Conservation (phyloP, 1,140 invertebrate genomes). For the Cotesia vestalis region DNA sequence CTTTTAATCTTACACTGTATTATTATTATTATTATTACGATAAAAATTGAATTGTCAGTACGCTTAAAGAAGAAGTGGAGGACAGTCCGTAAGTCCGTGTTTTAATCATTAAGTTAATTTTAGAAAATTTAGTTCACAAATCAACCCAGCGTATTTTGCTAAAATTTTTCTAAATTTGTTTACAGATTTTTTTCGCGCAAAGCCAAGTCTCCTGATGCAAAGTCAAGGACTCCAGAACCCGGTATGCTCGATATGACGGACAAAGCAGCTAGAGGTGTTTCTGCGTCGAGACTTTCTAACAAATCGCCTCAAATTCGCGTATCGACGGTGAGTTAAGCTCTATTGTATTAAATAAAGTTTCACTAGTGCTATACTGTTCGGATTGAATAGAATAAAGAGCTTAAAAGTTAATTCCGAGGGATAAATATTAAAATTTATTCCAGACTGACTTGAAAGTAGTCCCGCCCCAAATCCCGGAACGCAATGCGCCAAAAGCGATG, state of each 20-base stretch:
- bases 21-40: conserved; percentile 6
- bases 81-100: conserved; percentile 54
- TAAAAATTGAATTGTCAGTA: conserved; percentile 51
- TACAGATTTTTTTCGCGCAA: conserved; percentile 77
- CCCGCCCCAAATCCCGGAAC: conserved; percentile 74
- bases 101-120: not conserved
- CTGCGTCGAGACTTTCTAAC: conserved; percentile 39
- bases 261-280: conserved; percentile 40
- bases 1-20: not conserved
- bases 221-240: conserved; percentile 78
- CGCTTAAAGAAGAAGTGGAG: conserved; percentile 61
- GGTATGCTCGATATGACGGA: conserved; percentile 64
- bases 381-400: conserved; percentile 30
- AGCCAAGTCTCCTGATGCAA: conserved; percentile 70
- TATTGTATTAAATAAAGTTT: not conserved
- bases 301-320: conserved; percentile 59
- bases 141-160: not conserved
- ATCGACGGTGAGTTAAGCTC: conserved; percentile 56
- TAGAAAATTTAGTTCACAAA: not conserved
- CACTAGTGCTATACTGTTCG: not conserved
- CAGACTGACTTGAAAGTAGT: conserved; percentile 74
- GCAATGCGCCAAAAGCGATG: conserved; percentile 76
- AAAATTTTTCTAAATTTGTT: not conserved
- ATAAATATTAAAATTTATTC: conserved; percentile 37
- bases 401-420: not conserved